Evolutionary conservation across 2,888 invertebrate genomes (phyloP), one percentile per base, ranked within the genome.

Genomic region (Andrena dorsata): DNA sequence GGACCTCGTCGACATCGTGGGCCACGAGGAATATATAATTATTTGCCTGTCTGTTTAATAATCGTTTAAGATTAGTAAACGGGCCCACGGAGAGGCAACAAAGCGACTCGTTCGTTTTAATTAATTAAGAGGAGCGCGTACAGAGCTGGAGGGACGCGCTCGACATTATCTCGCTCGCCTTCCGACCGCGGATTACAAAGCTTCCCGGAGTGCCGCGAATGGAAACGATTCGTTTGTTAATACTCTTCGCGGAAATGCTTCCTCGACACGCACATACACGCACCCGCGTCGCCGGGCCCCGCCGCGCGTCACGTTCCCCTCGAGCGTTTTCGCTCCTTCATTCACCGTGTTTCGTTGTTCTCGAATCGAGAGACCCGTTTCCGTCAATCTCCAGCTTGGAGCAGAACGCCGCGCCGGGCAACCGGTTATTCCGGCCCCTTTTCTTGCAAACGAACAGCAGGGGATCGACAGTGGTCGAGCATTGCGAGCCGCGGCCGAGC

Each of bases 51-150:
- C 32, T 47, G 20, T 32, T 74, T 68, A 26, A n/a, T 26, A 64
- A 47, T 30, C 49, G 74, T 56, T 58, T 23, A 20, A 32, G 51
- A 53, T 28, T 58, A 58, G 64, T 28, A 61, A 64, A 47, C 28
- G 64, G 49, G 6, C 63, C 35, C 23, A 8, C 16, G 20, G 51
- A 20, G 68, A 69, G 32, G 26, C 64, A 7, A 58, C 56, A 47
- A 53, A 51, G 35, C 30, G 73, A 7, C 63, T 64, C 75, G 70
- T 68, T 64, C 32, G 71, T 81, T 79, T 81, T 73, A 79, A 81
- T 81, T 79, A 73, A 81, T 73, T 69, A 65, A 73, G 32, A 53
- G 61, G 16, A 79, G 73, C 26, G 51, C 51, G 16, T 41, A 16
- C 41, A 16, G 41, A 41, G 63, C 28, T 53, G 35, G 20, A 8